Evolutionary conservation across 2,113 vertebrate genomes (phyloP).

Genomic region (Ceratotherium simum): DNA sequence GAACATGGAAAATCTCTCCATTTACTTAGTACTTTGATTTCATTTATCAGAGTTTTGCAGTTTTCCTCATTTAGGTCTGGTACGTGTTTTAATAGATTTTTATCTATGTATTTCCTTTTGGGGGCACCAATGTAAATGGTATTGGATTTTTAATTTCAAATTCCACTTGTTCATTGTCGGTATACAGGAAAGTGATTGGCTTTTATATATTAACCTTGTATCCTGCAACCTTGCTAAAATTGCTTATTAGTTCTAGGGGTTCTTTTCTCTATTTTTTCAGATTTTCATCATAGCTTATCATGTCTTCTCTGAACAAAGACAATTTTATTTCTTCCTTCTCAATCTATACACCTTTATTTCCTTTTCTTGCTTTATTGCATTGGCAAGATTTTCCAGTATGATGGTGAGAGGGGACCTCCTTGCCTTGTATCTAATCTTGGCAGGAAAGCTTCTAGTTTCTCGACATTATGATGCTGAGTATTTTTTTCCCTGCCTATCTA

Average conservation of each 20-base stretch:
- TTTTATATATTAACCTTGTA: neutral
- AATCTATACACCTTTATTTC: neutral
- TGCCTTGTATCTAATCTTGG: neutral
- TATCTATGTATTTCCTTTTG: no score
- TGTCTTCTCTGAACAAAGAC: neutral
- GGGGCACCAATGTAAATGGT: neutral
- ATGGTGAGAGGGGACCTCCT: neutral
- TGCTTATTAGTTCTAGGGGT: neutral
- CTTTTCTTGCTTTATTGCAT: neutral
- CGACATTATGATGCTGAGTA: neutral
- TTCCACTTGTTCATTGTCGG: neutral
- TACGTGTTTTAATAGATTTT: neutral
- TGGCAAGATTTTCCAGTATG: neutral
- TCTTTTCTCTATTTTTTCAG: neutral
- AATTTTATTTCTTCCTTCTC: neutral
- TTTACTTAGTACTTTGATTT: neutral
- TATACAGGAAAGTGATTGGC: neutral
- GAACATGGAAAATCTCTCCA: neutral
- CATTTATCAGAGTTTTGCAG: neutral
- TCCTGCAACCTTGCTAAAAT: neutral
- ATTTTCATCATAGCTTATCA: neutral
- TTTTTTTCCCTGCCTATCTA: neutral
- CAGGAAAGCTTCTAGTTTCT: neutral
- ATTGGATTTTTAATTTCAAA: neutral
- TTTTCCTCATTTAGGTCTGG: neutral